These are phyloP conservation scores for human (Homo sapiens) DNA, from an alignment of 2,113 vertebrate genomes.

Conservation along the genomic window DNA sequence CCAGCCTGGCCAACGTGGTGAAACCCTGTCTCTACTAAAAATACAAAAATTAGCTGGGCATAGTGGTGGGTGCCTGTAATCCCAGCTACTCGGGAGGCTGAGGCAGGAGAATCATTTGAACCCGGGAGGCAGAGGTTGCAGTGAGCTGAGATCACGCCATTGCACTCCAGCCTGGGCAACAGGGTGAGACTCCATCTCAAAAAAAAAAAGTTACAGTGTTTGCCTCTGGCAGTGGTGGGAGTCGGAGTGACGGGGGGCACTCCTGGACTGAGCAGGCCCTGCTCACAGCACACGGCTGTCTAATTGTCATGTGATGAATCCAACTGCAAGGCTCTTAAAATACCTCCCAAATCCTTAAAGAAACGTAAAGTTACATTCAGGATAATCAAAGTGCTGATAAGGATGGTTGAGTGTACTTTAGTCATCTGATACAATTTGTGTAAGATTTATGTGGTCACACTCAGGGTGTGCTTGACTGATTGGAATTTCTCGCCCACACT, in stretches of 20 bases:
- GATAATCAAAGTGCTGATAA: neutral
- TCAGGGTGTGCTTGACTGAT: neutral
- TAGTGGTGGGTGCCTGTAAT: neutral
- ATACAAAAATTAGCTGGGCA: neutral
- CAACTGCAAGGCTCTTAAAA: neutral
- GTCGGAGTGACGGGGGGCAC: fast-evolving
- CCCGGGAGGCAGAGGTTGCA: neutral
- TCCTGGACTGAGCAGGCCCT: neutral
- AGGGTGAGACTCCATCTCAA: neutral
- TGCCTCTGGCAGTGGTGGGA: too few relatives aligned
- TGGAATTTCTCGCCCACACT: neutral
- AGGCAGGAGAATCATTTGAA: neutral
- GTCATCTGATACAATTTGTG: neutral
- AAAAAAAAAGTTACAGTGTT: fast-evolving
- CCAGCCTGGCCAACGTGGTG: neutral
- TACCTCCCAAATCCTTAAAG: neutral
- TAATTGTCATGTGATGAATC: neutral
- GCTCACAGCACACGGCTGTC: fast-evolving
- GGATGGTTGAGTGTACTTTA: neutral
- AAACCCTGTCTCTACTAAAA: neutral
- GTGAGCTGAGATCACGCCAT: neutral
- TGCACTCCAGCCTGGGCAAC: neutral
- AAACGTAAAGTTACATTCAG: neutral
- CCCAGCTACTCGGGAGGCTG: neutral
- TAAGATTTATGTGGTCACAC: neutral